Evolutionary conservation across 2,797 vertebrate genomes (phyloP).

Genomic region (Naso thynnoides): DNA sequence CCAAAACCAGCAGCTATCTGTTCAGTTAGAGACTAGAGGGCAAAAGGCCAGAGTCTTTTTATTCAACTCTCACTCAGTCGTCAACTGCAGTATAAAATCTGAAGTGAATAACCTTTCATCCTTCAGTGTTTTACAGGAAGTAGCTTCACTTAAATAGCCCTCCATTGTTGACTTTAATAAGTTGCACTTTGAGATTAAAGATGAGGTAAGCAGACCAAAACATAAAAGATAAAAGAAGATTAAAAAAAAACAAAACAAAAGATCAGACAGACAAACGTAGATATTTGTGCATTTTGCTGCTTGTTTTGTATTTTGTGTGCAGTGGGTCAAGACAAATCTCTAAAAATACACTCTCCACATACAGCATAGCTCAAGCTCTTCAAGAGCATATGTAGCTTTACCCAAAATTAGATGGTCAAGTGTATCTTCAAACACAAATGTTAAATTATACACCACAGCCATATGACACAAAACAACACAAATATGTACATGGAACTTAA

Average conservation of each 20-base stretch:
- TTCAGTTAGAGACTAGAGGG: slow-evolving; percentile 75
- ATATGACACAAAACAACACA: slow-evolving; percentile 66
- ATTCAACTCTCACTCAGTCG: slow-evolving; percentile 74
- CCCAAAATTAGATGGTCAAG: slow-evolving; percentile 56
- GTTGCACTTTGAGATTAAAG: slow-evolving; percentile 14
- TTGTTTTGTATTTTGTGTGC: neutral
- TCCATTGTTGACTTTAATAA: slow-evolving; percentile 5
- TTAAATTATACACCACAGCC: slow-evolving; percentile 56
- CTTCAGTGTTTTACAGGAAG: slow-evolving; percentile 38
- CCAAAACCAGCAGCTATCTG: slow-evolving; percentile 79
- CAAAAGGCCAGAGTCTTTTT: slow-evolving; percentile 78
- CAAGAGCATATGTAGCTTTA: slow-evolving; percentile 43
- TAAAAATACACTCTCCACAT: neutral
- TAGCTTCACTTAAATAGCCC: slow-evolving; percentile 17
- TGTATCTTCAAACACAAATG: slow-evolving; percentile 58
- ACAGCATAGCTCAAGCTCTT: slow-evolving; percentile 6
- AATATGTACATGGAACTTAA: slow-evolving; percentile 69
- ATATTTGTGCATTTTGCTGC: neutral
- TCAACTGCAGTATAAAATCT: slow-evolving; percentile 58
- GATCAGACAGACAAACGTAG: neutral
- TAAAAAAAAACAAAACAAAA: neutral
- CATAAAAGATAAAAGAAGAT: neutral
- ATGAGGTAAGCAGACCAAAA: slow-evolving; percentile 6
- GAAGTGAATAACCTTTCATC: slow-evolving; percentile 55
- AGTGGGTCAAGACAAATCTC: slow-evolving; percentile 5